phyloP scores from a whole-genome alignment of 92 coral and sea anemone genomes.

The Muricea muricata region DNA sequence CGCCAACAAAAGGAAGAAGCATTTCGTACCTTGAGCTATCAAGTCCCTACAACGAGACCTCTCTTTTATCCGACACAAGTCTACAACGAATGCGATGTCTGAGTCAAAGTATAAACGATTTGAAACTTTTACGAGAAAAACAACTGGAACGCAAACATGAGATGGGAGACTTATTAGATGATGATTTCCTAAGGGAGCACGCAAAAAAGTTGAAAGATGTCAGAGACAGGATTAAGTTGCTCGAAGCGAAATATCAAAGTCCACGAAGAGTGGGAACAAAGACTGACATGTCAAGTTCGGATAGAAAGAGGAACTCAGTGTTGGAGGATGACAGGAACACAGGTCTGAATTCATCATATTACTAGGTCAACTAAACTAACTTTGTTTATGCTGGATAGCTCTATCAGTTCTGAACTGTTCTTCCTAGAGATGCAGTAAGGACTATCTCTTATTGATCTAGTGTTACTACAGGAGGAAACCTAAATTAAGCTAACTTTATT shows the following conservation, averaged over 20 bases:
- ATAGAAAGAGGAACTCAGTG: slow-evolving; percentile 64
- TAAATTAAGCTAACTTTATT: too few species aligned
- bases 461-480: too few species aligned
- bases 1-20: slow-evolving; percentile 6
- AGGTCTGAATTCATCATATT: not conserved
- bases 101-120: slow-evolving; percentile 83
- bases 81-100: slow-evolving; percentile 34
- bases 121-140: slow-evolving; percentile 54
- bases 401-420: too few species aligned
- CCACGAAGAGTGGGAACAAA: not conserved
- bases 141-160: slow-evolving; percentile 52
- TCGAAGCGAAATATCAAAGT: slow-evolving; percentile 81
- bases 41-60: not conserved
- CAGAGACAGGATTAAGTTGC: slow-evolving; percentile 77
- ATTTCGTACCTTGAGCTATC: slow-evolving; percentile 19
- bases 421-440: too few species aligned
- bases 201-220: slow-evolving; percentile 85
- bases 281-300: not conserved
- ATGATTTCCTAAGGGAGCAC: slow-evolving; percentile 79
- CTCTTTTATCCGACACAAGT: not conserved
- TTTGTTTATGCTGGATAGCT: too few species aligned
- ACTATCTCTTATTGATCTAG: too few species aligned
- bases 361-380: not conserved
- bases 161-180: slow-evolving; percentile 80
- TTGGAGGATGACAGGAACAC: slow-evolving; percentile 23